Evolutionary conservation across 2,797 vertebrate species (phyloP), one percentile per base, ranked within the genome.

Genomic region (Parotocinclus haroldoi): DNA sequence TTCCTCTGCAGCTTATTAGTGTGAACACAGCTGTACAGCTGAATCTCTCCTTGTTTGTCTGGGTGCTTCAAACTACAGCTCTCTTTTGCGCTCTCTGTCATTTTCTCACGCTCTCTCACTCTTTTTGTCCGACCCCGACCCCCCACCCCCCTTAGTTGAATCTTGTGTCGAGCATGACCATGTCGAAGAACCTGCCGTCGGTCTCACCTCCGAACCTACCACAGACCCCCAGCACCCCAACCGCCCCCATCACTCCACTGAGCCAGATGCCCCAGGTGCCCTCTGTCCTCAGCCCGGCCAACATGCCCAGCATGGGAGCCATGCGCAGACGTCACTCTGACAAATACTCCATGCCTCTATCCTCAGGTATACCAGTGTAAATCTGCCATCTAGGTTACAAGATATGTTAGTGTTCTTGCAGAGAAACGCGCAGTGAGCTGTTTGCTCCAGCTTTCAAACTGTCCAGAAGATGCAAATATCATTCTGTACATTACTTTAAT

Each of bases 81-180:
- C 14, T 52, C 12, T 52, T 11, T 58, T 74, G 38, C 64, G 49
- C 52, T 59, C 65, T 46, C 68, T 18, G 60, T 52, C 48, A 37
- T 17, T 10, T 18, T 71, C 65, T 46, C 63, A 75, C n/a, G 64
- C 16, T 49, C 13, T 39, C 18, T 37, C 63, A 77, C 68, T 19
- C 52, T 17, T 38, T 52, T 42, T 55, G 1, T 48, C 19, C 64
- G 17, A 53, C 44, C 87, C 81, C 72, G 68, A 64, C 42, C 66
- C 75, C 17, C 54, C 37, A 56, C 38, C 67, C 14, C 58, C 42
- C 18, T 44, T 17, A 98, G 96, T 91, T 99, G 82, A 99, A 98
- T 92, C 88, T 99, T 90, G 96, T 99, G 88, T 99, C 96, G 87
- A 98, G 92, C 81, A 93, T 97, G 90, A 99, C 96, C 89, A 98